Evolutionary conservation across 1,140 invertebrate genomes (phyloP).

Genomic region (Drosophila triauraria): DNA sequence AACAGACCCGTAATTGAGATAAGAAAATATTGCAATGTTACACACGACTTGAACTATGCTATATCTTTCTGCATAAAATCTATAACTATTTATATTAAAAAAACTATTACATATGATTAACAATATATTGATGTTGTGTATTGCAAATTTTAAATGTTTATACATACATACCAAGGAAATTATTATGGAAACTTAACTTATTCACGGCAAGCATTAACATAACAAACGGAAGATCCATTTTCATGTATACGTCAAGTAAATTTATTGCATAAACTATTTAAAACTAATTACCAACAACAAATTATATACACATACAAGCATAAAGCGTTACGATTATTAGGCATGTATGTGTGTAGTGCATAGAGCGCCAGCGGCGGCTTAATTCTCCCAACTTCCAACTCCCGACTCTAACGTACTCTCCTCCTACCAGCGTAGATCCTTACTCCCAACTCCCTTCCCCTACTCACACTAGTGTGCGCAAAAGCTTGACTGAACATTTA

Average conservation of each 20-base stretch:
- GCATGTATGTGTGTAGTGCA: constrained; percentile 67
- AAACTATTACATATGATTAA: constrained; percentile 74
- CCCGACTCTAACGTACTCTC: constrained; percentile 14
- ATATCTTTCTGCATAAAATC: constrained; percentile 62
- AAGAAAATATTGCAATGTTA: constrained; percentile 55
- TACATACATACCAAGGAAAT: constrained; percentile 64
- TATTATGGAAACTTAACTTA: constrained; percentile 59
- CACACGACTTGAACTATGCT: constrained; percentile 60
- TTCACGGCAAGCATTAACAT: constrained; percentile 54
- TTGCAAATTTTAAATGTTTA: constrained; percentile 82
- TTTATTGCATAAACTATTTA: constrained; percentile 67
- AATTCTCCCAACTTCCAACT: constrained; percentile 20
- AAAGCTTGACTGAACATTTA: constrained; percentile 76
- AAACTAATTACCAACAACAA: constrained; percentile 48
- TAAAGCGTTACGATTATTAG: constrained; percentile 64
- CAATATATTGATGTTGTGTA: constrained; percentile 83
- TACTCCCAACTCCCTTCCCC: neutral
- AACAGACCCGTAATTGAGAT: constrained; percentile 3
- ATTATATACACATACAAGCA: constrained; percentile 39
- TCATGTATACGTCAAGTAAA: constrained; percentile 79
- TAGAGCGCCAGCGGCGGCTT: constrained; percentile 50
- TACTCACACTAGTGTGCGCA: constrained; percentile 60
- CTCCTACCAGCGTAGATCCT: constrained; percentile 17
- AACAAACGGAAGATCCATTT: constrained; percentile 50
- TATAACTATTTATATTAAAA: constrained; percentile 63